Evolutionary conservation across 2,113 vertebrate species (phyloP), one percentile per base, ranked within the genome.

Genomic region (Cercocebus atys): DNA sequence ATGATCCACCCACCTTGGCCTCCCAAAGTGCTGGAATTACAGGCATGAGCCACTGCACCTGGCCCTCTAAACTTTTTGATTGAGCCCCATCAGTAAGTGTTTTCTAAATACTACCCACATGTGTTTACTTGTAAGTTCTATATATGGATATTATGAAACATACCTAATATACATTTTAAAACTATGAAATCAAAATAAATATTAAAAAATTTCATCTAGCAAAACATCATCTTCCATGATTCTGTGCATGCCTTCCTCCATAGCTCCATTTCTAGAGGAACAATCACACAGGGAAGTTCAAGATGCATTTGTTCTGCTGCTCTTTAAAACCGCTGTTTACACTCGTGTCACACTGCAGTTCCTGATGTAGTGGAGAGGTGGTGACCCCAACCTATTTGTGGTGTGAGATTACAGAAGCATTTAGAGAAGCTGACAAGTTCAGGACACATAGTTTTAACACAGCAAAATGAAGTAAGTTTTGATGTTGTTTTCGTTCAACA

Each of bases 41-140:
- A 55, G 52, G 52, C 52, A 55, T 55, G 52, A 55, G 52, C 52
- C 52, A 55, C 52, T 55, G 52, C 52, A 55, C 52, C 52, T 7
- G 18, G 52, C 52, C 52, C 18, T 61, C 78, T 70, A 76, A 52
- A 38, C 3, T 32, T 72, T 90, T 35, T 90, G 52, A 40, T 16
- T 32, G 1, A 47, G 20, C 6, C 0, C 1, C 22, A 68, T 38
- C 18, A 9, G 10, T 68, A 50, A 47, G 22, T 3, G 2, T 47
- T 70, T 66, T 80, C 82, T n/a, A 14, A 93, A 61, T 8, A 76
- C 81, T 68, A 38, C 23, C 14, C 3, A 64, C 3, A 4, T 35
- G 23, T 52, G 16, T 38, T 92, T 90, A 40, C 30, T 72, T 87
- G 8, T 23, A 79, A 30, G 5, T 66, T 57, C 32, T 23, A 30